phyloP scores from a whole-genome alignment of 2,113 vertebrate species.

The Prunella himalayana region DNA sequence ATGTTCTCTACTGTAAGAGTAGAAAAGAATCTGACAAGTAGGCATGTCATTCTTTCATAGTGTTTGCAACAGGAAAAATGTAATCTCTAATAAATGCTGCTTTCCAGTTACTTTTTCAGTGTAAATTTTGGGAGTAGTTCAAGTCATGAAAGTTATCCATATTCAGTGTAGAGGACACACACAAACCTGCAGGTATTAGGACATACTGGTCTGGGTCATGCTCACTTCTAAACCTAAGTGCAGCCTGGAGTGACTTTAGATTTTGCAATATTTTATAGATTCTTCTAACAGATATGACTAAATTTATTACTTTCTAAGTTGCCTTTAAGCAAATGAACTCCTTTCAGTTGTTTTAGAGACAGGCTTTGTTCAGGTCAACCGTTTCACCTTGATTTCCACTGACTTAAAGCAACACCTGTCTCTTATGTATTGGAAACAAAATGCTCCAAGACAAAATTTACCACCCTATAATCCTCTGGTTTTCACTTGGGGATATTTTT shows the following conservation, averaged over 20 bases:
- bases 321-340: background rate
- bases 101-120: background rate
- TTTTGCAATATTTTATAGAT: background rate
- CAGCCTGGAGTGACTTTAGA: background rate
- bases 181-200: background rate
- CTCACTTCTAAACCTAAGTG: background rate
- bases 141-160: background rate
- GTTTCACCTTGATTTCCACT: background rate
- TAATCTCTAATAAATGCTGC: background rate
- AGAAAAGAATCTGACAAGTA: background rate
- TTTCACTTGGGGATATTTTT: background rate
- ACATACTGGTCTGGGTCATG: background rate
- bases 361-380: background rate
- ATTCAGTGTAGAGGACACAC: background rate
- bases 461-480: background rate
- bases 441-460: conserved; percentile 11
- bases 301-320: background rate
- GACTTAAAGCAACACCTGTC: background rate
- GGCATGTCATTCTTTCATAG: background rate
- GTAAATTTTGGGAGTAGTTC: background rate
- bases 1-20: background rate
- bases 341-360: background rate
- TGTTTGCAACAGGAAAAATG: background rate
- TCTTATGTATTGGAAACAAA: background rate
- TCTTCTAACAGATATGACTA: background rate